Evolutionary conservation across 2,888 invertebrate species (phyloP).

Genomic region (Bellardia pandia): DNA sequence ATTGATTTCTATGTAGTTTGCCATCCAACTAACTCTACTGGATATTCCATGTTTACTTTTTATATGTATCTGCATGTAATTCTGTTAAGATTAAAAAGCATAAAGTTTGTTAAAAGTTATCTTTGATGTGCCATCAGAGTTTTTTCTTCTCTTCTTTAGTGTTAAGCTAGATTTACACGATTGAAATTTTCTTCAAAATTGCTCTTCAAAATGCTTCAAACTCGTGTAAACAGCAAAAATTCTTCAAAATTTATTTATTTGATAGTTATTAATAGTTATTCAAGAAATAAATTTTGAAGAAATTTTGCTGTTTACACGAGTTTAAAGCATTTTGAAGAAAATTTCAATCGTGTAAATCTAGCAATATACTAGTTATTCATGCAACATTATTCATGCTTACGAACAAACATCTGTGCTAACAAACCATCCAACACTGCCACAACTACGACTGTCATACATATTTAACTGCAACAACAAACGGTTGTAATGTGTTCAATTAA

Average conservation of each 20-base stretch:
- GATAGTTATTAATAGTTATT: too few relatives aligned
- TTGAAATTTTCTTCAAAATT: too few relatives aligned
- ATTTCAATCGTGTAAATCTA: too few relatives aligned
- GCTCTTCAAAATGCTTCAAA: too few relatives aligned
- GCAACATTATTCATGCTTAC: neutral
- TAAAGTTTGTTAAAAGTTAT: constrained; percentile 21
- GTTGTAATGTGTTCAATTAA: constrained; percentile 27
- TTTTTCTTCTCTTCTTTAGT: constrained; percentile 16
- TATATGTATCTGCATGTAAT: neutral
- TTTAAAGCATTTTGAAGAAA: too few relatives aligned
- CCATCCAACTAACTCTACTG: constrained; percentile 16
- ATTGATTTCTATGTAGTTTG: neutral
- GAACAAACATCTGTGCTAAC: neutral
- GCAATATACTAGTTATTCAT: neutral
- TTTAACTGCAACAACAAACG: neutral
- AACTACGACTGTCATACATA: neutral
- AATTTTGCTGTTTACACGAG: too few relatives aligned
- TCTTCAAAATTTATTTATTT: too few relatives aligned
- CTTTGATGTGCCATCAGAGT: constrained; percentile 16
- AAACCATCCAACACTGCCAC: neutral
- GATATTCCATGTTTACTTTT: neutral
- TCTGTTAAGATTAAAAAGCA: constrained; percentile 1
- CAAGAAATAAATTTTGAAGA: too few relatives aligned
- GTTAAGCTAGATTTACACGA: neutral
- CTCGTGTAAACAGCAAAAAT: too few relatives aligned